Conservation (phyloP, 2,888 invertebrate species). For the Drosophila mulleri region DNA sequence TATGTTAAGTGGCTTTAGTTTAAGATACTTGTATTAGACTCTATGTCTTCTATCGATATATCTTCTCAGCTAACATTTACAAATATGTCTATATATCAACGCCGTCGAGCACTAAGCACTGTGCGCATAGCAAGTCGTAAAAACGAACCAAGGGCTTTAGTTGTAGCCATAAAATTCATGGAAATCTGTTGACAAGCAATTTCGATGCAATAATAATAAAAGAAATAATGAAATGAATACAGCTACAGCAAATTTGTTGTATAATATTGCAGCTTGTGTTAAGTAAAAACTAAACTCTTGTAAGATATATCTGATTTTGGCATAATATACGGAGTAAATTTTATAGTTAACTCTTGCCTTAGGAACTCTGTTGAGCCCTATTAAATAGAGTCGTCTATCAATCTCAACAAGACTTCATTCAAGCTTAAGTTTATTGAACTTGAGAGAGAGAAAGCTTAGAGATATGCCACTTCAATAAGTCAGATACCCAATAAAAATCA, state of each 20-base stretch:
- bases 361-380: too few species aligned
- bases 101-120: neutral
- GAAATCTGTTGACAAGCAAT: neutral
- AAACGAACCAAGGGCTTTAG: neutral
- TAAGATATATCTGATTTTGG: neutral
- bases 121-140: neutral
- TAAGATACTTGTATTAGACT: neutral
- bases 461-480: neutral
- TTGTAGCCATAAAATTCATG: neutral
- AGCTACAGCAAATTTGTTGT: neutral
- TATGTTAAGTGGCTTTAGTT: neutral
- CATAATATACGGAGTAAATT: too few species aligned
- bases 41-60: neutral
- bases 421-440: neutral
- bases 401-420: neutral
- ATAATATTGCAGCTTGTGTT: neutral
- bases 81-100: neutral
- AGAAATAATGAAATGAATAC: neutral
- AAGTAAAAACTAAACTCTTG: neutral
- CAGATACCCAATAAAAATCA: neutral
- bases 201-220: conserved; percentile 5
- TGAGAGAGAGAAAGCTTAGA: neutral
- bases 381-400: neutral
- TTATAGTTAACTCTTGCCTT: too few species aligned
- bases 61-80: neutral